Evolutionary conservation across 2,113 vertebrate species (phyloP).

Genomic region (Lycocorax pyrrhopterus): DNA sequence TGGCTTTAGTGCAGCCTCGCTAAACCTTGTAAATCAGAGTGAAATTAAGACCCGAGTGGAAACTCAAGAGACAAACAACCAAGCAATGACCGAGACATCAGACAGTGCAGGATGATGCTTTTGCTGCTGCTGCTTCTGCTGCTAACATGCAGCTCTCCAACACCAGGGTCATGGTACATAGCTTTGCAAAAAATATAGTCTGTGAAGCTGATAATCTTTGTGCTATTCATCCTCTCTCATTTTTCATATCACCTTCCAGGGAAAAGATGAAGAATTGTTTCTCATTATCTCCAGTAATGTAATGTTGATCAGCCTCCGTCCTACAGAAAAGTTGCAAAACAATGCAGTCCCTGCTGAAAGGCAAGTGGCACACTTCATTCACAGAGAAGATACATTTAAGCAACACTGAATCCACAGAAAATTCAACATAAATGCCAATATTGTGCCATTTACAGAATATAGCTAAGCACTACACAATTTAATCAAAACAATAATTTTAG

Average conservation of each 20-base stretch:
- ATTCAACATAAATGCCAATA: background rate
- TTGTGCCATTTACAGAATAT: background rate
- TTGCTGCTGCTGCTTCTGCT: background rate
- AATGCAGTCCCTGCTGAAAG: background rate
- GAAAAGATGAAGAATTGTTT: background rate
- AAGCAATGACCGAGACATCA: rapidly evolving
- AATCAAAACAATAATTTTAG: background rate
- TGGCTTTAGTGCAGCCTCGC: background rate
- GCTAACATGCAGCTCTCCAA: background rate
- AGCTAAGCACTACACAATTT: background rate
- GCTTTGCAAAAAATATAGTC: background rate
- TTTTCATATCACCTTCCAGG: background rate
- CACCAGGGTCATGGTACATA: background rate
- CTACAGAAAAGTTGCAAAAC: background rate
- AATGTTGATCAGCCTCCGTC: background rate
- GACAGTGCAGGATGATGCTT: background rate
- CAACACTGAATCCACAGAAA: background rate
- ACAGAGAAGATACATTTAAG: background rate
- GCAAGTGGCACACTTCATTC: background rate
- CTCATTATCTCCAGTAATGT: background rate
- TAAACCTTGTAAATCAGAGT: background rate
- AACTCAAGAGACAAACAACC: background rate
- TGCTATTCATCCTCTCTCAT: background rate
- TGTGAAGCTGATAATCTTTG: background rate
- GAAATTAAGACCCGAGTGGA: background rate